These are phyloP conservation scores for Ypsolopha sequella DNA, from an alignment of 2,888 invertebrate species.

Conservation along the genomic window DNA sequence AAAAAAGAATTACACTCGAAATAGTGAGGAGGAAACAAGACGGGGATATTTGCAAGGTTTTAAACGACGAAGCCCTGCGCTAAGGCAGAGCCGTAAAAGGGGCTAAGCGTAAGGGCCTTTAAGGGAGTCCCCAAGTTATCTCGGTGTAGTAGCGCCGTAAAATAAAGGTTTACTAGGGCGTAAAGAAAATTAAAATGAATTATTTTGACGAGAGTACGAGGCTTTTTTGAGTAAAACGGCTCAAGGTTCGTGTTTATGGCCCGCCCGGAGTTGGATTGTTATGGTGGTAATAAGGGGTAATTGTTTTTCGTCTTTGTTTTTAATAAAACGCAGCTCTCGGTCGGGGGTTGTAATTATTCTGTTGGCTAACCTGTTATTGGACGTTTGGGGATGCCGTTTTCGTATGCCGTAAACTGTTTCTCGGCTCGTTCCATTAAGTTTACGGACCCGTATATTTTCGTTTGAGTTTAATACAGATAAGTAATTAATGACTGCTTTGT, in stretches of 20 bases:
- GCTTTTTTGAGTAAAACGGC: conserved; percentile 28
- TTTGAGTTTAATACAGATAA: neutral
- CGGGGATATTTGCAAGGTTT: conserved; percentile 1
- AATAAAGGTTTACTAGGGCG: conserved; percentile 69
- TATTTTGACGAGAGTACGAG: conserved; percentile 66
- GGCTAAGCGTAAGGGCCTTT: conserved; percentile 46
- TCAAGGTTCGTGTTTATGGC: conserved; percentile 31
- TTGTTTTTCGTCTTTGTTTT: conserved; percentile 31
- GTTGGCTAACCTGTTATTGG: conserved; percentile 22
- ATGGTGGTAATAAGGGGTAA: conserved; percentile 44
- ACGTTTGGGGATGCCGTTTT: conserved; percentile 8
- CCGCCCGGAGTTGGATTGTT: conserved; percentile 43
- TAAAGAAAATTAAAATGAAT: conserved; percentile 72
- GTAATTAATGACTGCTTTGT: neutral
- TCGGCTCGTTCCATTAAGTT: conserved; percentile 3
- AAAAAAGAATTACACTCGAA: neutral
- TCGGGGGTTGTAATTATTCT: conserved; percentile 19
- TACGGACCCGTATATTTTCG: conserved; percentile 1
- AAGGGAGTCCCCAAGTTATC: conserved; percentile 64
- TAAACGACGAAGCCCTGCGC: neutral
- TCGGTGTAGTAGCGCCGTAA: conserved; percentile 54
- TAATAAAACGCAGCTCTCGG: conserved; percentile 5
- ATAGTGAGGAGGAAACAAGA: neutral
- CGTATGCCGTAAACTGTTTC: neutral
- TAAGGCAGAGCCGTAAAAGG: conserved; percentile 25